phyloP scores from a whole-genome alignment of 1,140 invertebrate genomes.

The Nephila pilipes region DNA sequence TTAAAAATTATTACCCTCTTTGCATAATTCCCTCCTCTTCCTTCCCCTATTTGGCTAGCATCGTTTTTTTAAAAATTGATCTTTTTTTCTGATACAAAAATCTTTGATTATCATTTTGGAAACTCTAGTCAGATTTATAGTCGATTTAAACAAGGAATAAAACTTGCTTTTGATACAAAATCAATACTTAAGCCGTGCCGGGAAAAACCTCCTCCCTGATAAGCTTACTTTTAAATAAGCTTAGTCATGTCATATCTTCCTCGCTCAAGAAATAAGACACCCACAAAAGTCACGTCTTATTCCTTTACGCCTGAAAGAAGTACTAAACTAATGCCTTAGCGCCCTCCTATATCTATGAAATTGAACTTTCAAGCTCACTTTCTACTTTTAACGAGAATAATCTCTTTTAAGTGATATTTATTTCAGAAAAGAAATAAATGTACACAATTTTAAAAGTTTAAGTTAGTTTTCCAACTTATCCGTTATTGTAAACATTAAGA shows the following conservation, averaged over 20 bases:
- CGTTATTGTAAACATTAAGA: too few species aligned
- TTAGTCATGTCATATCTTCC: slow-evolving; percentile 38
- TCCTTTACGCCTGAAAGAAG: slow-evolving; percentile 29
- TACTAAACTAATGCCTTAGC: slow-evolving; percentile 10
- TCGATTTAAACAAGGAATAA: slow-evolving; percentile 18
- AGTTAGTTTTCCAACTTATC: too few species aligned
- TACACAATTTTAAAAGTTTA: too few species aligned
- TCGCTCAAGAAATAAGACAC: slow-evolving; percentile 47
- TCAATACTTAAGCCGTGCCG: slow-evolving; percentile 1
- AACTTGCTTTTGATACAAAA: slow-evolving; percentile 5
- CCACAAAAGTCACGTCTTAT: slow-evolving; percentile 52
- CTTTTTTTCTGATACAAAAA: neutral
- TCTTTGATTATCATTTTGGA: neutral
- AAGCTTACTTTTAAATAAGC: slow-evolving; percentile 55
- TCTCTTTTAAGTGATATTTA: neutral
- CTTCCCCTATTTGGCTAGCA: too few species aligned
- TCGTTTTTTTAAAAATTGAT: too few species aligned
- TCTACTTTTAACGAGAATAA: neutral
- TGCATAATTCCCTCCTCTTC: too few species aligned
- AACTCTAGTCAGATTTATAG: slow-evolving; percentile 5
- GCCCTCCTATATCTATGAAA: neutral
- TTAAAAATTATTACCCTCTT: too few species aligned
- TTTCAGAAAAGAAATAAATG: neutral
- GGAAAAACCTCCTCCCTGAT: slow-evolving; percentile 37
- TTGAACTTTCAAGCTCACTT: neutral